Conservation (phyloP, 1,140 invertebrate species). For the Pseudomyrmex concolor region DNA sequence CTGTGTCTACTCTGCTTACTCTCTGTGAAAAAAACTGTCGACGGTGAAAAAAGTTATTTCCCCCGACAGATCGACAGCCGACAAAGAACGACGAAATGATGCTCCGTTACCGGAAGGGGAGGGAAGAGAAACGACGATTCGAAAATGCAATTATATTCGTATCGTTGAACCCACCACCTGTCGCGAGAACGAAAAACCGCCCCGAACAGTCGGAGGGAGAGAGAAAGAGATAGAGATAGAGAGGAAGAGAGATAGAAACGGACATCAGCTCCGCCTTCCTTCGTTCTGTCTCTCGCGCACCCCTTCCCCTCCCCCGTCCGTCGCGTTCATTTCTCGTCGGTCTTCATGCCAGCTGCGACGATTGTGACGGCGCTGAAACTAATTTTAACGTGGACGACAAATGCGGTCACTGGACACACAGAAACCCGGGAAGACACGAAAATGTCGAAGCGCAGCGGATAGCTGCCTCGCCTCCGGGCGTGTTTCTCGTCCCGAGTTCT, state of each 20-base stretch:
- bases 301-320: too few relatives aligned
- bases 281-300: not conserved
- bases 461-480: slow-evolving; percentile 39
- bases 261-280: not conserved
- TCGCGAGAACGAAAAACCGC: slow-evolving; percentile 67
- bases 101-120: slow-evolving; percentile 4
- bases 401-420: slow-evolving; percentile 52
- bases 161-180: slow-evolving; percentile 63
- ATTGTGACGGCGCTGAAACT: slow-evolving; percentile 66
- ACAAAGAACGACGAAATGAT: slow-evolving; percentile 55
- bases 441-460: slow-evolving; percentile 46
- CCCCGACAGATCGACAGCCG: slow-evolving; percentile 27
- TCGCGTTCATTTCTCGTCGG: slow-evolving; percentile 6
- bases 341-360: slow-evolving; percentile 62
- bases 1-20: slow-evolving; percentile 58
- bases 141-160: slow-evolving; percentile 76
- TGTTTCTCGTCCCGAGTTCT: not conserved
- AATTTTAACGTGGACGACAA: slow-evolving; percentile 69
- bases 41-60: slow-evolving; percentile 37
- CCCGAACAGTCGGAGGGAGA: slow-evolving; percentile 43
- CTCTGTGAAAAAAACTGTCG: slow-evolving; percentile 46
- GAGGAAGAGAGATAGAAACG: not conserved
- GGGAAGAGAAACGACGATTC: slow-evolving; percentile 62
- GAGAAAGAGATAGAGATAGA: not conserved
- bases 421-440: slow-evolving; percentile 17